Evolutionary conservation across 2,797 vertebrate genomes (phyloP), one percentile per base, ranked within the genome.

Genomic region (Halcyon leucocephala): DNA sequence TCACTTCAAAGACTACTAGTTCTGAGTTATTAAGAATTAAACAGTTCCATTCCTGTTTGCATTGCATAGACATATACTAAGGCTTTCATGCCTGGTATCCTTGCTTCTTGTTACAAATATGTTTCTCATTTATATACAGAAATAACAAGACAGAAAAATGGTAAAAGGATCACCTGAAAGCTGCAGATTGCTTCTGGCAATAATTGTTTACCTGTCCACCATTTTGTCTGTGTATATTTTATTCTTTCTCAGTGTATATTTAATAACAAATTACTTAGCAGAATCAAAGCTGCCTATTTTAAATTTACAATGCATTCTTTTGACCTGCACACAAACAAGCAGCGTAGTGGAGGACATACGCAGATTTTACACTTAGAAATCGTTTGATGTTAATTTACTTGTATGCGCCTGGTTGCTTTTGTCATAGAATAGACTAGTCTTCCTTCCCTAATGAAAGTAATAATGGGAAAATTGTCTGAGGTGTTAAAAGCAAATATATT

Each of bases 71-170:
- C 31, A 26, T 39, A n/a, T 31, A 61, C 55, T 48, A 83, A 82
- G 35, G 60, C 76, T 79, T 90, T 60, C 39, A 29, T 71, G 73
- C 29, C 85, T 82, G 67, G 37, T 85, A 54, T 61, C 48, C 26
- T 87, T 80, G 20, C 39, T 46, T 31, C 87, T 93, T 28, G 48
- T 94, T 87, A 83, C 52, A 57, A 73, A 87, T 69, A 81, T 6
- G 41, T 78, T 95, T 97, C 83, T 93, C 69, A 60, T 91, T 92
- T 95, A 94, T 77, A 80, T 73, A 62, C 60, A 93, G 84, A 95
- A 97, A 97, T 90, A 96, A 91, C 16, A 20, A 95, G 78, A 84
- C n/a, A 86, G 82, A 70, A 62, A 22, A 61, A 29, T 31, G 41
- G 66, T 48, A 31, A 84, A 67, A 93, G 81, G 33, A 82, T 91